phyloP scores from a whole-genome alignment of 2,113 vertebrate species.

The Sphaerodactylus townsendi region DNA sequence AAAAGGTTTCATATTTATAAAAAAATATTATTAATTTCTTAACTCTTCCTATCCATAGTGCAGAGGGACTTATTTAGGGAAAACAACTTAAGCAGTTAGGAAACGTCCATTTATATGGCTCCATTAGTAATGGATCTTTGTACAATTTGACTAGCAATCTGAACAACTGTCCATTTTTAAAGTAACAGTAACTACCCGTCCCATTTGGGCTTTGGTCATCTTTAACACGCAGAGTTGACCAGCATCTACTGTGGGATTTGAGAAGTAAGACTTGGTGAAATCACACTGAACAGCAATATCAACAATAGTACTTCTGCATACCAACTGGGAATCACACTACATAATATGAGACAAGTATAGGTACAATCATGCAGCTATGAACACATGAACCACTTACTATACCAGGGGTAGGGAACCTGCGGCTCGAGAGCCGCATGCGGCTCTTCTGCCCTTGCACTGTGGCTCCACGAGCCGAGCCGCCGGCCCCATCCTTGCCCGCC shows the following conservation, averaged over 20 bases:
- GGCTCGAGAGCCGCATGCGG: too few relatives aligned
- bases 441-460: too few relatives aligned
- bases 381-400: too few relatives aligned
- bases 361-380: too few relatives aligned
- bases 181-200: not conserved
- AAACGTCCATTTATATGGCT: not conserved
- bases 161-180: not conserved
- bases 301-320: too few relatives aligned
- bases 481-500: too few relatives aligned
- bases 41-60: slow-evolving; percentile 27
- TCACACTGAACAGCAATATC: too few relatives aligned
- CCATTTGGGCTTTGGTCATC: not conserved
- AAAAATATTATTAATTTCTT: not conserved
- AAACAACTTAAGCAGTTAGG: not conserved
- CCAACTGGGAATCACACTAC: not conserved
- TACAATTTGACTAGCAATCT: not conserved
- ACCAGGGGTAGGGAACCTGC: too few relatives aligned
- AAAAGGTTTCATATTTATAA: slow-evolving; percentile 11
- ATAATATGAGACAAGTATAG: not conserved
- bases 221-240: too few relatives aligned
- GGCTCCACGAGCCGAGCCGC: too few relatives aligned
- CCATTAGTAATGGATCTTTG: not conserved
- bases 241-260: too few relatives aligned
- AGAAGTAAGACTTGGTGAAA: too few relatives aligned
- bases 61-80: slow-evolving; percentile 19